Base-by-base conservation (phyloP, 2,113 vertebrate genomes). In the Maccullochella peelii region DNA sequence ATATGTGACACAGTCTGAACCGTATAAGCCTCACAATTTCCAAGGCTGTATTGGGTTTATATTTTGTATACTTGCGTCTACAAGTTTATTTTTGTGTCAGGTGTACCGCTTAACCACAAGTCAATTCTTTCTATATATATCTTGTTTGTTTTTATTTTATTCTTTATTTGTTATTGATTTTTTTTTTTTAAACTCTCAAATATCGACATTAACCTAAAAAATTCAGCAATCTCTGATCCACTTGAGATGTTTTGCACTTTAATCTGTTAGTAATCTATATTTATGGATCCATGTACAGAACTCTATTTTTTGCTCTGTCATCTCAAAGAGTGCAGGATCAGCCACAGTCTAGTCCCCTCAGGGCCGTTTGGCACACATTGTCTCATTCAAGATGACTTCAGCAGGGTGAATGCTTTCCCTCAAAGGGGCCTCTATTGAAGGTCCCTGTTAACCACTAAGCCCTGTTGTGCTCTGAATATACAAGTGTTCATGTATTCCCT, bases 341-440 rank as follows among this genome's bases (percentile, higher is more conserved):
- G 70, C 54, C 49, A 70, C 42, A 58, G 70, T 58, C 23, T 59
- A 2, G 54, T 55, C 47, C 73, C 75, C 55, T 82, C 18, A 14
- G 44, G 81, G 66, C 67, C 7, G 3, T 54, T 79, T 40, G 54
- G 23, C 38, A 42, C 33, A 30, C 61, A 40, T 33, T 74, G 6
- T 70, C 36, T 80, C 42, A 73, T 73, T 82, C 65, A 70, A 82
- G 66, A 80, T 75, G 77, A 82, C 71, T 84, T 75, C 42, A 88
- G 30, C 87, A 52, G 59, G 5, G 63, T 73, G 47, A 86, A 82
- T 57, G 68, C 38, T 67, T 63, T 42, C 63, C 30, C 69, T 78
- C 73, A 68, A 57, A 72, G 47, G 62, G 50, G 42, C 47, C 30
- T 80, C n/a, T 52, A 75, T 36, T 85, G 59, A 89, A 79, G 71